A percentile compares a stretch with the other conserved stretches of the same genome.
phyloP scores from a whole-genome alignment of 1,140 invertebrate genomes.

The Temnothorax nylanderi region DNA sequence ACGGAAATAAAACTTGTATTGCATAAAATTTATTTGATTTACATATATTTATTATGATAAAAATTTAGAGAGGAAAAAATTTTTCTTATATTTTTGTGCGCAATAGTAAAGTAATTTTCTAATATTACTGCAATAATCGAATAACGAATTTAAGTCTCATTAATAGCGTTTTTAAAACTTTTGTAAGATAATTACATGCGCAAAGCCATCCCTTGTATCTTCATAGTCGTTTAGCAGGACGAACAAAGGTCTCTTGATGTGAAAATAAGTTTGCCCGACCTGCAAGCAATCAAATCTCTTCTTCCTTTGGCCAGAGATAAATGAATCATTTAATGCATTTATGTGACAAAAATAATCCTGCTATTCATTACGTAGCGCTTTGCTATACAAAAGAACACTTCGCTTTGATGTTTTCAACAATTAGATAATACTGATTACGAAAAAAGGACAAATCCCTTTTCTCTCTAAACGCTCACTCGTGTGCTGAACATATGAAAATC shows the following conservation, averaged over 20 bases:
- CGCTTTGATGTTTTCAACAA: neutral
- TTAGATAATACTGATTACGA: neutral
- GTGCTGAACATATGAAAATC: constrained; percentile 77
- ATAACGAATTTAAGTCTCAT: neutral
- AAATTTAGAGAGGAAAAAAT: neutral
- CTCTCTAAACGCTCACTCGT: constrained; percentile 64
- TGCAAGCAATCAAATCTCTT: constrained; percentile 66
- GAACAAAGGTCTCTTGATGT: constrained; percentile 83
- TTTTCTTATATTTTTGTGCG: neutral
- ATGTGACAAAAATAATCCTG: neutral
- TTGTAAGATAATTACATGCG: constrained; percentile 72
- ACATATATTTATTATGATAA: neutral
- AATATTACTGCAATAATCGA: neutral
- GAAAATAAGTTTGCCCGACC: constrained; percentile 78
- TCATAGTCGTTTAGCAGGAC: constrained; percentile 81
- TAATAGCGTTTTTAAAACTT: constrained; percentile 5
- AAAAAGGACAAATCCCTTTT: neutral
- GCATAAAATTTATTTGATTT: neutral
- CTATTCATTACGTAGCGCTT: neutral
- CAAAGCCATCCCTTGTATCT: constrained; percentile 75
- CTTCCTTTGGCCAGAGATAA: neutral
- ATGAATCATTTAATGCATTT: neutral
- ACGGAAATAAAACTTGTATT: neutral
- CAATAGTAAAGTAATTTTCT: neutral
- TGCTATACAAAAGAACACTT: neutral